phyloP scores from a whole-genome alignment of 2,113 vertebrate species.

The Hiodon tergisus region DNA sequence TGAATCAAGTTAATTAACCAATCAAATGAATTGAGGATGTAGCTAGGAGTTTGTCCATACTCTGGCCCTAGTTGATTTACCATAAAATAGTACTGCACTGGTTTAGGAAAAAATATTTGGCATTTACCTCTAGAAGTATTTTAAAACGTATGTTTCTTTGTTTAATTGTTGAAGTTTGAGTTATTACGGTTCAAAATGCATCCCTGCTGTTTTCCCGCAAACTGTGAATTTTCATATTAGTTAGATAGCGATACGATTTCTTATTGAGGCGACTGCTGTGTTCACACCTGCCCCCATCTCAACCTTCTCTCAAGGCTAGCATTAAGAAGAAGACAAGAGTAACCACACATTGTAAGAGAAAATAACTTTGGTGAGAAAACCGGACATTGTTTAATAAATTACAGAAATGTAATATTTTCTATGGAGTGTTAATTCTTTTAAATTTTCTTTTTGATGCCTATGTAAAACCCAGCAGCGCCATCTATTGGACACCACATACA shows the following conservation, averaged over 20 bases:
- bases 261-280: slow-evolving; percentile 27
- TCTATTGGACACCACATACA: background rate
- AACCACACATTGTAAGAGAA: slow-evolving; percentile 41
- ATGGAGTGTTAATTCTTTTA: background rate
- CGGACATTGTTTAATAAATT: slow-evolving; percentile 54
- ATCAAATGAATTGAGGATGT: no score
- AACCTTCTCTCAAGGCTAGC: background rate
- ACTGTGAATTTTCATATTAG: slow-evolving; percentile 40
- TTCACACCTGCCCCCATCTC: slow-evolving; percentile 1
- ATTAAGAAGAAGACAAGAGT: slow-evolving; percentile 36
- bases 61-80: no score
- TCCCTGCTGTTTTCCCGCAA: slow-evolving; percentile 40
- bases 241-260: slow-evolving; percentile 32
- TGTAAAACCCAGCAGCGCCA: background rate
- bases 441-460: background rate
- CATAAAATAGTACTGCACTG: no score
- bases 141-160: slow-evolving; percentile 27
- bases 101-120: no score
- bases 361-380: slow-evolving; percentile 41
- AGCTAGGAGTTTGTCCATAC: no score
- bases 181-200: slow-evolving; percentile 25
- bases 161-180: slow-evolving; percentile 6
- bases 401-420: slow-evolving; percentile 41
- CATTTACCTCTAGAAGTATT: background rate
- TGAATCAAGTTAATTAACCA: no score